Evolutionary conservation across 1,140 invertebrate genomes (phyloP).

Genomic region (Cheumatopsyche charites): DNA sequence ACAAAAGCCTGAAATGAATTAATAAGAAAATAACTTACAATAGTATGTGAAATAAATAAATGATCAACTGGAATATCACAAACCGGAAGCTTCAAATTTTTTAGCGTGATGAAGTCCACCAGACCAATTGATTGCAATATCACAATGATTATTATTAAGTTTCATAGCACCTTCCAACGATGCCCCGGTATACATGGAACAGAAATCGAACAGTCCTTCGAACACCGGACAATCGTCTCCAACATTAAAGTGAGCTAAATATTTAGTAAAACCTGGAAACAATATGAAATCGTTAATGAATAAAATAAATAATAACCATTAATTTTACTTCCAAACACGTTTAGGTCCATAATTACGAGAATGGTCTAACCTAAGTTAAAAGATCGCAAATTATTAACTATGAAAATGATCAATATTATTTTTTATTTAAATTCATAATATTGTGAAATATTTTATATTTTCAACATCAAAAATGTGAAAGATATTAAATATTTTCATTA

Average conservation of each 20-base stretch:
- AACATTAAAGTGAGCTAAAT: conserved; percentile 93
- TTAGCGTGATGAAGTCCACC: conserved; percentile 99
- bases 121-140: conserved; percentile 99
- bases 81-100: conserved; percentile 94
- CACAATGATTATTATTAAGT: conserved; percentile 90
- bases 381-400: too few species aligned
- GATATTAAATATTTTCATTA: too few species aligned
- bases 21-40: background rate
- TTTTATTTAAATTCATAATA: too few species aligned
- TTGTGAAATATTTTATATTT: too few species aligned
- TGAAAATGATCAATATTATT: too few species aligned
- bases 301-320: conserved; percentile 14
- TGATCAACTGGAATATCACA: background rate
- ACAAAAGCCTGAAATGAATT: conserved; percentile 80
- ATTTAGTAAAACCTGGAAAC: conserved; percentile 81
- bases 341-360: background rate
- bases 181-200: conserved; percentile 96
- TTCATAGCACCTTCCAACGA: conserved; percentile 95
- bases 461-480: too few species aligned
- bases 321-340: conserved; percentile 3
- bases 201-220: conserved; percentile 98
- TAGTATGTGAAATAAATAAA: background rate
- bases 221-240: conserved; percentile 99
- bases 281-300: conserved; percentile 10
- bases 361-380: too few species aligned